These are phyloP conservation scores for Pyrrhosoma nymphula DNA, from an alignment of 2,888 invertebrate species.

Conservation along the genomic window DNA sequence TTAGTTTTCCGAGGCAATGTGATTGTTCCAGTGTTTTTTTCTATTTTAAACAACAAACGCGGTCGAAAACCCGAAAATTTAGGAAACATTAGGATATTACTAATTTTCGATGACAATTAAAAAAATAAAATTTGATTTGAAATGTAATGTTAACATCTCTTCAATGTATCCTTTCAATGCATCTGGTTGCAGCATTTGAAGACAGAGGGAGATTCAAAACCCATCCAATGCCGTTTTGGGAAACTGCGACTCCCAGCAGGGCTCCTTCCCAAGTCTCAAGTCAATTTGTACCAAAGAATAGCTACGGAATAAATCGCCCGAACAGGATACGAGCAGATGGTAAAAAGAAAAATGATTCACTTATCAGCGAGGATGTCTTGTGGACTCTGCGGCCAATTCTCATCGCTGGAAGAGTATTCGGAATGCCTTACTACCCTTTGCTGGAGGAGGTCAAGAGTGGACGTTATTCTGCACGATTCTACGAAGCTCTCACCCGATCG, in stretches of 20 bases:
- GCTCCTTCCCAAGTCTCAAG: neutral
- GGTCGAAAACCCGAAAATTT: too few species aligned
- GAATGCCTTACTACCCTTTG: conserved; percentile 19
- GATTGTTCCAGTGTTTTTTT: too few species aligned
- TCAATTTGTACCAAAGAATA: neutral
- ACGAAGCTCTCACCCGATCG: neutral
- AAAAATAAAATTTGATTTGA: too few species aligned
- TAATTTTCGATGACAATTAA: too few species aligned
- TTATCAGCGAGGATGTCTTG: neutral
- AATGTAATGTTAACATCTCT: neutral
- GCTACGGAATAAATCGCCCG: neutral
- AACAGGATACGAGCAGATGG: neutral
- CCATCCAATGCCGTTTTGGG: neutral
- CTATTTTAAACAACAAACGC: too few species aligned
- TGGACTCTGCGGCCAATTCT: neutral
- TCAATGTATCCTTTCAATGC: too few species aligned
- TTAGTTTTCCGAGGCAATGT: too few species aligned
- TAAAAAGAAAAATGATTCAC: neutral
- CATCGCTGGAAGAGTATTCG: neutral
- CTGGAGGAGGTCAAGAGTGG: neutral
- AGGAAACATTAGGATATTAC: too few species aligned
- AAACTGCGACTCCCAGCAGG: neutral
- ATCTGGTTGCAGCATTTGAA: neutral
- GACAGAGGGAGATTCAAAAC: neutral
- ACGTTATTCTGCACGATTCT: neutral